Evolutionary conservation across 2,888 invertebrate species (phyloP).

Genomic region (Melieria picta): DNA sequence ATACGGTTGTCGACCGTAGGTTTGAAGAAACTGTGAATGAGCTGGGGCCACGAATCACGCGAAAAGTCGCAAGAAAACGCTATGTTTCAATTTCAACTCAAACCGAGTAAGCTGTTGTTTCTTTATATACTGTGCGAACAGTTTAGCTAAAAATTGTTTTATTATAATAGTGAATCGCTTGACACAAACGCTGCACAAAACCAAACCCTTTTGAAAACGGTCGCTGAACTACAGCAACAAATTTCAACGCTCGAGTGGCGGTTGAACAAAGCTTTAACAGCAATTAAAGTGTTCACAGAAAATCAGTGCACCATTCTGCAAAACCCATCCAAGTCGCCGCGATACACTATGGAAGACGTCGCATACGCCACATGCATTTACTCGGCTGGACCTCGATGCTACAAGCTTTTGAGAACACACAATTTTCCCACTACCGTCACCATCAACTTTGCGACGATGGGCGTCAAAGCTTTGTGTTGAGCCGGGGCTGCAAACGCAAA

Average conservation of each 20-base stretch:
- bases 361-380: conserved; percentile 9
- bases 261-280: no score
- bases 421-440: conserved; percentile 14
- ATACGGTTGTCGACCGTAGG: not conserved
- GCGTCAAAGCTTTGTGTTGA: conserved; percentile 11
- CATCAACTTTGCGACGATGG: conserved; percentile 21
- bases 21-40: not conserved
- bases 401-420: conserved; percentile 9
- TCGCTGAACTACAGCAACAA: not conserved
- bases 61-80: not conserved
- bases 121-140: not conserved
- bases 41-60: not conserved
- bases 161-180: not conserved
- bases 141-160: not conserved
- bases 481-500: conserved; percentile 1
- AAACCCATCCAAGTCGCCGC: not conserved
- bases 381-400: conserved; percentile 18
- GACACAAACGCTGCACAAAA: not conserved
- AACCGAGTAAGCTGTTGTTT: not conserved
- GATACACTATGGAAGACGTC: conserved; percentile 5
- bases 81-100: not conserved
- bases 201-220: not conserved
- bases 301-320: no score
- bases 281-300: no score
- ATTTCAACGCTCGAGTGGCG: not conserved